Base-by-base conservation (phyloP, 2,888 invertebrate genomes). In the Ormyrus rosae region DNA sequence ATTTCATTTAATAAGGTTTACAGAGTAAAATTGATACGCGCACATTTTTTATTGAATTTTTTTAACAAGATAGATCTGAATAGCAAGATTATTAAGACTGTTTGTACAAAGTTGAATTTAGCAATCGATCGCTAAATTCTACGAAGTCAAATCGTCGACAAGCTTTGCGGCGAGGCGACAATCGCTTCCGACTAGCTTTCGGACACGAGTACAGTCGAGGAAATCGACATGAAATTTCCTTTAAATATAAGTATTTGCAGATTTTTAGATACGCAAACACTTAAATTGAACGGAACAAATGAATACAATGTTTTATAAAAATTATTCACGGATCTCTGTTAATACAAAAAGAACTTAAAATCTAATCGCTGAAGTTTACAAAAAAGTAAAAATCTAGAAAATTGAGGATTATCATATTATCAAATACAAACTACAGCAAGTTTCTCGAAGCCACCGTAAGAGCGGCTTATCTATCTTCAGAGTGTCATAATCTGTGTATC, bases 131-230 rank as follows among this genome's bases (percentile, higher is more conserved):
- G 64, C 48, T 74, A n/a, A 34, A 74, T 74, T 74, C 65, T 6
- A 9, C 13, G 65, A 74, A 74, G 65, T 11, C 58, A 74, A 74
- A 65, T 74, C 65, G 65, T 48, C 58, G 50, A n/a, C 50, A 64
- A 5, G 5, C 60, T 60, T n/a, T 7, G 60, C 34, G 9, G 46
- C 48, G 34, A n/a, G 34, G 50, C 53, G 51, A 53, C 53, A 64
- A 64, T 64, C 64, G 19, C 19, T 74, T 74, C 65, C 74, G 56
- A 65, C 65, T 55, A 6, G n/a, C 9, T 34, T 34, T 34, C 51
- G 58, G 6, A 53, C 50, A 48, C 50, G 58, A 50, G 67, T 58
- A 46, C 58, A 65, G 45, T 8, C 45, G 46, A 45, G 48, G 46
- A 46, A 60, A 13, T 7, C 34, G 50, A 13, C 10, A 8, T 11